A percentile compares a stretch with the other conserved stretches of the same genome.
These are phyloP conservation scores for Drosophila triauraria DNA, from an alignment of 1,140 invertebrate genomes.

Conservation along the genomic window DNA sequence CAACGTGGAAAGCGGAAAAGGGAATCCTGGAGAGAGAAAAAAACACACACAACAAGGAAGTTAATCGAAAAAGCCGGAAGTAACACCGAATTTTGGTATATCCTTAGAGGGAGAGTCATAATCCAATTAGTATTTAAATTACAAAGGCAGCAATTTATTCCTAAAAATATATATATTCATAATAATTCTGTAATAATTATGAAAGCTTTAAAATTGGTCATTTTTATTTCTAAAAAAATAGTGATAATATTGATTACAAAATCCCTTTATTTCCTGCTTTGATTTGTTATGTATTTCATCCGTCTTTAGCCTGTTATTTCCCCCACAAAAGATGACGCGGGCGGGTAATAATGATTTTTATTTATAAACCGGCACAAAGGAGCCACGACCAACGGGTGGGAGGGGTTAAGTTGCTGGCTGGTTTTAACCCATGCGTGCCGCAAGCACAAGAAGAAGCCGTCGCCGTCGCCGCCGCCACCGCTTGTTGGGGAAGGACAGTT, in stretches of 20 bases:
- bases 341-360: conserved; percentile 72
- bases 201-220: too few relatives aligned
- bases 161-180: too few relatives aligned
- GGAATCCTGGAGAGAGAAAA: conserved; percentile 8
- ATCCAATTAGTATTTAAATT: too few relatives aligned
- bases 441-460: conserved; percentile 2
- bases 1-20: conserved; percentile 33
- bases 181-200: too few relatives aligned
- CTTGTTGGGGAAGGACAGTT: conserved; percentile 59
- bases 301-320: not conserved
- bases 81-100: not conserved
- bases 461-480: not conserved
- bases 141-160: too few relatives aligned
- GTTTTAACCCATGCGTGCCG: conserved; percentile 60
- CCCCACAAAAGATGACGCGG: not conserved
- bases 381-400: too few relatives aligned
- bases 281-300: not conserved
- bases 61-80: not conserved
- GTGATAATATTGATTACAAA: too few relatives aligned
- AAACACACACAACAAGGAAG: conserved; percentile 4
- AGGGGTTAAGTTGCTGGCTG: not conserved
- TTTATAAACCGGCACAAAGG: conserved; percentile 66
- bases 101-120: too few relatives aligned
- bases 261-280: too few relatives aligned
- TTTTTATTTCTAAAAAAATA: too few relatives aligned